Base-by-base conservation (phyloP, 53 echinoderm and acorn worm species). In the Antedon mediterranea region DNA sequence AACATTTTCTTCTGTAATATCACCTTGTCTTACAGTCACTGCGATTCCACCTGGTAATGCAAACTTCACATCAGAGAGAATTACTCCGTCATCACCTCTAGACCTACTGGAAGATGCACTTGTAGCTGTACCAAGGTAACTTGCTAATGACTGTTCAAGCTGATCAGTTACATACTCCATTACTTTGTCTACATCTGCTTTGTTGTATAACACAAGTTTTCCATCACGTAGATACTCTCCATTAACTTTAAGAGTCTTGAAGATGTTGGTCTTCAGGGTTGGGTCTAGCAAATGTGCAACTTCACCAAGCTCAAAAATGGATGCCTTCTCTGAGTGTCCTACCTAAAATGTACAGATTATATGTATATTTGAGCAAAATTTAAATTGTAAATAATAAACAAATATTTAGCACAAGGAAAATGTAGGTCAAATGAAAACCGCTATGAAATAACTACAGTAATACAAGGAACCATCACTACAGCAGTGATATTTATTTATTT, bases 1-100 rank as follows among this genome's bases (percentile, higher is more conserved):
- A 29, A 79, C 71, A 33, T 71, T 4, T 71, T 79, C 31, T 8
- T 79, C 34, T 3, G 28, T 28, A 9, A 79, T 79, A 27, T 71
- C 32, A 30, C 79, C 79, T 0, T 34, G 30, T 57, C 81, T 77
- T 30, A 88, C 71, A 29, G 28, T 78, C 34, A 83, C 76, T 6
- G 9, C 23, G 11, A 57, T 23, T 26, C 57, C 57, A 3, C 57
- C 20, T 8, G 2, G 15, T 57, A 57, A 15, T 18, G 20, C 18
- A 23, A 18, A 57, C 20, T 57, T 23, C 57, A 57, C 57, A 18
- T 57, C 57, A 57, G 7, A 3, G 23, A 57, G 57, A 23, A 11
- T 3, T 18, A 6, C 3, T 13, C 57, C 57, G 23, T 8, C 20
- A 57, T 57, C 57, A 57, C 23, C 23, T 11, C 23, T 13, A 57